Percentiles rank a stretch among this genome's conserved stretches.
phyloP scores from a whole-genome alignment of 1,140 invertebrate species.

The Delia radicum region DNA sequence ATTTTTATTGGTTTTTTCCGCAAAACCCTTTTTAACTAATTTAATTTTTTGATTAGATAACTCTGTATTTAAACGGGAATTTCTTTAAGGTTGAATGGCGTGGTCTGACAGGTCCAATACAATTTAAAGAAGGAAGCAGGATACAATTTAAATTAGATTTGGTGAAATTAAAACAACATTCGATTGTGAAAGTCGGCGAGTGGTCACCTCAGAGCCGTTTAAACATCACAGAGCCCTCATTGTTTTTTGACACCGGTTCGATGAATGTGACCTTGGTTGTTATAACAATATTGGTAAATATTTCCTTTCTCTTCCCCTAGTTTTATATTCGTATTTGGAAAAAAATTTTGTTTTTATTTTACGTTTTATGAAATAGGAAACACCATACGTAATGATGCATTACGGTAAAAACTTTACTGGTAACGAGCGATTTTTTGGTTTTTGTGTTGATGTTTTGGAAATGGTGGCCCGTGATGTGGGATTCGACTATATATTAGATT shows the following conservation, averaged over 20 bases:
- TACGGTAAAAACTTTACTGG: slow-evolving; percentile 80
- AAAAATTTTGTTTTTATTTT: not conserved
- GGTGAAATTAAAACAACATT: slow-evolving; percentile 77
- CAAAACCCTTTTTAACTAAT: not conserved
- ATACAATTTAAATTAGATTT: slow-evolving; percentile 84
- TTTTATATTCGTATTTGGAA: not conserved
- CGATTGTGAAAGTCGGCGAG: slow-evolving; percentile 69
- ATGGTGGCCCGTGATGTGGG: slow-evolving; percentile 83
- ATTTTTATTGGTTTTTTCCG: no score
- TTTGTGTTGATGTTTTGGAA: slow-evolving; percentile 93
- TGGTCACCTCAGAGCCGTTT: slow-evolving; percentile 76
- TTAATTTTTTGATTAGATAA: no score
- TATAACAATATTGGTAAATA: slow-evolving; percentile 48
- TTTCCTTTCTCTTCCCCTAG: not conserved
- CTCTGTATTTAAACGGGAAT: not conserved
- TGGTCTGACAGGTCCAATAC: slow-evolving; percentile 85
- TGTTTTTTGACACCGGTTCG: slow-evolving; percentile 77
- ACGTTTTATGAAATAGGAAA: slow-evolving; percentile 72
- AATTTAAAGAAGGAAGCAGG: slow-evolving; percentile 82
- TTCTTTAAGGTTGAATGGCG: slow-evolving; percentile 55
- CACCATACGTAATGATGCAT: slow-evolving; percentile 93
- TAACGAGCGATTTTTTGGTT: slow-evolving; percentile 90
- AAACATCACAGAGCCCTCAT: slow-evolving; percentile 78
- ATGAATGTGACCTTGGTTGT: slow-evolving; percentile 80
- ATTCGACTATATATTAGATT: slow-evolving; percentile 87